phyloP scores from a whole-genome alignment of 2,888 invertebrate species.

The Euzophera pinguis region DNA sequence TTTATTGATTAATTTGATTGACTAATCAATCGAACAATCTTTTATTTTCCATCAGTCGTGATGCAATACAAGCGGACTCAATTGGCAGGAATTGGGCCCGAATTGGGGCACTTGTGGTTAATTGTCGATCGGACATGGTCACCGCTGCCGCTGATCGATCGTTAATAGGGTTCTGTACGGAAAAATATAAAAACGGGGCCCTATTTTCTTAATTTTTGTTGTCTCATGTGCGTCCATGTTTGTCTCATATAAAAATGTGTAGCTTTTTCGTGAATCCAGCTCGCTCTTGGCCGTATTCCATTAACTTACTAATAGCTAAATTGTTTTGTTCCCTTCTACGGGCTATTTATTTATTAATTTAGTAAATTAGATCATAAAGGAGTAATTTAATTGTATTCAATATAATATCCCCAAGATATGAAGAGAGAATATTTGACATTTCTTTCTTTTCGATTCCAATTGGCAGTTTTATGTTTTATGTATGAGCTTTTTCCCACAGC shows the following conservation, averaged over 20 bases:
- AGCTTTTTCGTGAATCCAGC: neutral
- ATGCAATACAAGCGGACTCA: neutral
- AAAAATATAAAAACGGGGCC: too few species aligned
- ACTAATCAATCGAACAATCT: neutral
- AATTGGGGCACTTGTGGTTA: slow-evolving; percentile 2
- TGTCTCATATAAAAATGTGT: too few species aligned
- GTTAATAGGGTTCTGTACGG: neutral
- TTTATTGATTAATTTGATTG: too few species aligned
- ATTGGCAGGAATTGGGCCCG: slow-evolving; percentile 6
- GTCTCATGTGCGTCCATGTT: too few species aligned
- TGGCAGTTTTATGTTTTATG: too few species aligned
- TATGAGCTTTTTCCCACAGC: too few species aligned
- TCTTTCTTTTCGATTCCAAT: too few species aligned
- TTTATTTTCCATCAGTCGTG: neutral
- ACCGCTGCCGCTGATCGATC: neutral
- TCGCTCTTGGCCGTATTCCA: neutral
- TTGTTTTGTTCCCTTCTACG: slow-evolving; percentile 1
- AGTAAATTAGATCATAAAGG: neutral
- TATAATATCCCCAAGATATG: neutral
- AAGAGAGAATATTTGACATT: neutral
- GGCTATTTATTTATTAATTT: neutral
- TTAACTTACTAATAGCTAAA: neutral
- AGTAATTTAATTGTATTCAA: neutral
- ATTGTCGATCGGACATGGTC: neutral
- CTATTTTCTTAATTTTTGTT: too few species aligned